These are phyloP conservation scores for Aspidiotus destructor DNA, from an alignment of 2,888 invertebrate species.

Conservation along the genomic window DNA sequence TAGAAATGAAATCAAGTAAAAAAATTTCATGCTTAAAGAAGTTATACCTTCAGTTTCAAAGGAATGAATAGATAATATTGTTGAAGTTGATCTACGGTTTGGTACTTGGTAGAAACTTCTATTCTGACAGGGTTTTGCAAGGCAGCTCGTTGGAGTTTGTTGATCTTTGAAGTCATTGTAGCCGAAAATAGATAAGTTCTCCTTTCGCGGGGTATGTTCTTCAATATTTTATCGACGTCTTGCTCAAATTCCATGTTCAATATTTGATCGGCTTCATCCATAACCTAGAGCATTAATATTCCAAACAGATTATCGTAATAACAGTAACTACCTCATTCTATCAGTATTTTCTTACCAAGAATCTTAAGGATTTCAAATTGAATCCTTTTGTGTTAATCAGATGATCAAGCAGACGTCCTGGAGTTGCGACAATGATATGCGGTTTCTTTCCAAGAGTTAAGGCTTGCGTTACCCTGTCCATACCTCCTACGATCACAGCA, in stretches of 20 bases:
- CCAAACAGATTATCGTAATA: neutral
- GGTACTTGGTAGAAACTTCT: slow-evolving; percentile 92
- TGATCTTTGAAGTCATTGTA: slow-evolving; percentile 97
- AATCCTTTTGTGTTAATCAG: slow-evolving; percentile 98
- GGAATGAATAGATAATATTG: slow-evolving; percentile 95
- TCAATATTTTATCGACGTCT: slow-evolving; percentile 91
- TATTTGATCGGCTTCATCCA: slow-evolving; percentile 99
- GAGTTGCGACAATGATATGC: slow-evolving; percentile 93
- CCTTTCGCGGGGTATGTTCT: slow-evolving; percentile 81
- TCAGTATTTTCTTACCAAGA: slow-evolving; percentile 52
- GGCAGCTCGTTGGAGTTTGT: slow-evolving; percentile 91
- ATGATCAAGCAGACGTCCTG: slow-evolving; percentile 90
- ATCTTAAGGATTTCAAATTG: slow-evolving; percentile 77
- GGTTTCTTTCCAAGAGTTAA: slow-evolving; percentile 88
- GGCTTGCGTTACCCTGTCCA: slow-evolving; percentile 95
- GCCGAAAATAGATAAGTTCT: slow-evolving; percentile 93
- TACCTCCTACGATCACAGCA: slow-evolving; percentile 94
- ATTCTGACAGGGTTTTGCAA: slow-evolving; percentile 89
- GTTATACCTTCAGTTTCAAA: slow-evolving; percentile 76
- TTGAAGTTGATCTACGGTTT: slow-evolving; percentile 91
- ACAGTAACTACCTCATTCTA: no score
- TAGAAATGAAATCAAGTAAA: neutral
- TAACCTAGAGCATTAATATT: slow-evolving; percentile 51
- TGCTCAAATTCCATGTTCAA: slow-evolving; percentile 98
- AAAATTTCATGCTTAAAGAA: slow-evolving; percentile 1